Base-by-base conservation (phyloP, 2,113 vertebrate genomes). In the Ameiurus melas region DNA sequence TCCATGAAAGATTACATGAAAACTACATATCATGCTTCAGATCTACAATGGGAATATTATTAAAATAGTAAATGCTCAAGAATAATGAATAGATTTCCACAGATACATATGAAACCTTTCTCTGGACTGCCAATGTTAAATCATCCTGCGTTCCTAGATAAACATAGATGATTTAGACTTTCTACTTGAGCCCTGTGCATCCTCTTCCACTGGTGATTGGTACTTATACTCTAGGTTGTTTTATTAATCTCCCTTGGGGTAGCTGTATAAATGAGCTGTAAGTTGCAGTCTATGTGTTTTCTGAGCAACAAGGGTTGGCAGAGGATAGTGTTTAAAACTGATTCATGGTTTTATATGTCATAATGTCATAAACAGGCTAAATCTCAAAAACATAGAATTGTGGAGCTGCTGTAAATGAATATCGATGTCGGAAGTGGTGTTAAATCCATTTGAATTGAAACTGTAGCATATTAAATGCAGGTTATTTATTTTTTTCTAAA, bases 131-230 rank as follows among this genome's bases (percentile, higher is more conserved):
- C 89, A 89, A 77, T 57, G 62, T 25, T 51, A 79, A 83, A 62
- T 83, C 36, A 62, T 62, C 20, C 20, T 39, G 80, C 10, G 13
- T 62, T 58, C 36, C 71, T 86, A 82, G 85, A 89, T 84, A 91
- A 90, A 91, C 75, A 89, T 89, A 91, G 55, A 86, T 90, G 89
- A 91, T 88, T 91, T 90, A 89, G 57, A 80, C 77, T 60, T 39
- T 84, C 81, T 85, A 57, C 43, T 64, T 87, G 70, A 58, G 57
- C 36, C 77, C 16, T 85, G 84, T 53, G 58, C 58, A 60, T 89
- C 62, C 30, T 80, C 87, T 90, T 51, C 57, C 30, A 39, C 6
- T 62, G 47, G 43, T 80, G 70, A 86, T 66, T 66, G 39, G 25
- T 85, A 71, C n/a, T 30, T 57, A 53, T 47, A 30, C 47, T 51